Percentiles rank a stretch among this genome's conserved stretches.
Conservation (phyloP, 2,113 vertebrate species). For the Damaliscus lunatus region DNA sequence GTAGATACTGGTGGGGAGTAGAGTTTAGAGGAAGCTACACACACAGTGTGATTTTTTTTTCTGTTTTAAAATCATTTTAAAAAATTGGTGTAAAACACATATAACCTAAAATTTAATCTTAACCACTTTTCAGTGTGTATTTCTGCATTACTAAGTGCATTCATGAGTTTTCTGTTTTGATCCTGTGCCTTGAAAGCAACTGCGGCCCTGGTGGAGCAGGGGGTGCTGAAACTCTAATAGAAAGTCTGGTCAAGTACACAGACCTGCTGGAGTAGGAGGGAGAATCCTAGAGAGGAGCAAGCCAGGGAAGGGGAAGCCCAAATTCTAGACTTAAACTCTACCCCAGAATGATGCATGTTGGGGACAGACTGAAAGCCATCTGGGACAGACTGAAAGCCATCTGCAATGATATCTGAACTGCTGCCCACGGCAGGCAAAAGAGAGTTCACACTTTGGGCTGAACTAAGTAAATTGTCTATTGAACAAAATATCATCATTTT, state of each 20-base stretch:
- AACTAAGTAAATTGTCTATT: neutral
- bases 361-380: neutral
- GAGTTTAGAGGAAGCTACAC: neutral
- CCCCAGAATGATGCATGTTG: neutral
- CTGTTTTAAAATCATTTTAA: neutral
- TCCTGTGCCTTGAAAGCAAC: neutral
- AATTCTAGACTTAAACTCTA: neutral
- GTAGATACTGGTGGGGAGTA: neutral
- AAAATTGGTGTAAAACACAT: neutral
- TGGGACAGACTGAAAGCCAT: neutral
- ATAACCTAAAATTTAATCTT: neutral
- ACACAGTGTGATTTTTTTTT: neutral
- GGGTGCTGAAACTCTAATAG: neutral
- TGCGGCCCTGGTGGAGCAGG: rapidly evolving
- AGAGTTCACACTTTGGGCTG: neutral
- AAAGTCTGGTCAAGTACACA: neutral
- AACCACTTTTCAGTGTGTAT: neutral
- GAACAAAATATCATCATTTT: neutral
- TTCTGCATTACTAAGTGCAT: neutral
- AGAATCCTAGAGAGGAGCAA: neutral
- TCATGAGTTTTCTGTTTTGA: neutral
- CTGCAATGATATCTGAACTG: neutral
- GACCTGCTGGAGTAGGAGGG: neutral
- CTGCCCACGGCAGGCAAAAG: neutral
- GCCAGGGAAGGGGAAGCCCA: neutral